Base-by-base conservation (phyloP, 30 jellyfish, hydroid and myxozoan genomes). In the Hydra vulgaris region DNA sequence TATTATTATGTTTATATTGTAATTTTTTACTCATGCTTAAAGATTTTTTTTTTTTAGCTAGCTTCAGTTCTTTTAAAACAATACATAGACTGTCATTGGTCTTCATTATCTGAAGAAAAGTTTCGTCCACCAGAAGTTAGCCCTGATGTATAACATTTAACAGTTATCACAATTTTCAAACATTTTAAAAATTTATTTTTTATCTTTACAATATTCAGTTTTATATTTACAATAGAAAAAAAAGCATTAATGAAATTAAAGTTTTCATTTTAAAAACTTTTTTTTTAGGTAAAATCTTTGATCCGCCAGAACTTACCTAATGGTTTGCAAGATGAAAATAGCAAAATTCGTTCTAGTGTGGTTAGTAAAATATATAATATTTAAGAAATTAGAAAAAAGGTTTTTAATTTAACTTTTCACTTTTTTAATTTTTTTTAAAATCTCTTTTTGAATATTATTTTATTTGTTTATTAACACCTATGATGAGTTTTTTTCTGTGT, bases 11-110 rank as follows among this genome's bases (percentile, higher is more conserved):
- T n/a, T n/a, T n/a, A n/a, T n/a, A n/a, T n/a, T n/a, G n/a, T n/a
- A n/a, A n/a, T n/a, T n/a, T n/a, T 40, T 40, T 40, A 3, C 12
- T 40, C 5, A 40, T 40, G 61, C 61, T 40, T 40, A 12, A 15
- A 25, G 71, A 56, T 23, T 54, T 73, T 5, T 26, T 71, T 70
- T 21, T 80, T 78, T 25, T 79, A 89, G 97, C 97, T 89, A 27
- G 97, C 97, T 23, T 84, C 97, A 26, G 95, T 89, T 17, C 66
- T 89, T 70, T 79, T 89, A 73, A 81, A 83, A 53, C 97, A 89
- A 25, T 89, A 89, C 73, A 87, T 89, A 70, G 95, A 82, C 3
- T 23, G 88, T 25, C 97, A 89, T 66, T 89, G 97, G 97, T 85
- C 97, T 72, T 84, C 84, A 70, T 72, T 71, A 23, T 80, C 95